Conservation (phyloP, 1,140 invertebrate species). For the Drosophila ercepeae region DNA sequence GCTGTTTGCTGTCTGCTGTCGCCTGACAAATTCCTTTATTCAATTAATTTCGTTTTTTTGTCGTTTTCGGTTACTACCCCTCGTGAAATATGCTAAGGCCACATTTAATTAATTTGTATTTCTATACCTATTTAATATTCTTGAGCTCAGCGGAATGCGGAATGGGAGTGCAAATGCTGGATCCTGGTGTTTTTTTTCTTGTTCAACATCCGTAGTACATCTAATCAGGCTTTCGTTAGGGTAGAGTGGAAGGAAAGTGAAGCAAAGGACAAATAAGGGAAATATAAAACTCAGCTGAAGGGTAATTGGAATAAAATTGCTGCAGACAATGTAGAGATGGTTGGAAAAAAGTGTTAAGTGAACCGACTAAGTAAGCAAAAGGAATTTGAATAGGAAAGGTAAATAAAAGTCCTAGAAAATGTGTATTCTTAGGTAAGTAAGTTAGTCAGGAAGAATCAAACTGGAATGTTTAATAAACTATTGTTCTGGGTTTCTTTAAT, state of each 20-base stretch:
- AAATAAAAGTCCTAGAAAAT: neutral
- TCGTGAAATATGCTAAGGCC: conserved; percentile 77
- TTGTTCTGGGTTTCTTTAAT: no score
- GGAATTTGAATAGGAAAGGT: conserved; percentile 5
- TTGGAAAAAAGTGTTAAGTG: conserved; percentile 11
- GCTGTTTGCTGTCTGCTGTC: no score
- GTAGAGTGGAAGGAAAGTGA: conserved; percentile 10
- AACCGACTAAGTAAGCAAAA: conserved; percentile 18
- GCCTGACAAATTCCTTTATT: conserved; percentile 46
- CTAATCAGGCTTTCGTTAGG: conserved; percentile 44
- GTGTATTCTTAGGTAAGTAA: conserved; percentile 5
- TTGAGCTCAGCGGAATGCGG: conserved; percentile 54
- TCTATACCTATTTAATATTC: conserved; percentile 37
- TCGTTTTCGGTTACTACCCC: conserved; percentile 37
- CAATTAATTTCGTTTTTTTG: conserved; percentile 24
- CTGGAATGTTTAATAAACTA: neutral
- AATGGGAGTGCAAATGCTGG: conserved; percentile 9
- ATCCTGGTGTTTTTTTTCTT: conserved; percentile 5
- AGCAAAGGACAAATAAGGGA: conserved; percentile 33
- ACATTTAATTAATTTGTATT: conserved; percentile 67
- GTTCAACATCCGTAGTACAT: conserved; percentile 24
- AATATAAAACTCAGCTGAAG: conserved; percentile 25
- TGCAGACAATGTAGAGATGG: conserved; percentile 30
- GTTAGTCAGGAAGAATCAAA: conserved; percentile 11
- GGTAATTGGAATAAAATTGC: conserved; percentile 37